Evolutionary conservation across 2,113 vertebrate species (phyloP).

Genomic region (Trematocara nigrifrons): DNA sequence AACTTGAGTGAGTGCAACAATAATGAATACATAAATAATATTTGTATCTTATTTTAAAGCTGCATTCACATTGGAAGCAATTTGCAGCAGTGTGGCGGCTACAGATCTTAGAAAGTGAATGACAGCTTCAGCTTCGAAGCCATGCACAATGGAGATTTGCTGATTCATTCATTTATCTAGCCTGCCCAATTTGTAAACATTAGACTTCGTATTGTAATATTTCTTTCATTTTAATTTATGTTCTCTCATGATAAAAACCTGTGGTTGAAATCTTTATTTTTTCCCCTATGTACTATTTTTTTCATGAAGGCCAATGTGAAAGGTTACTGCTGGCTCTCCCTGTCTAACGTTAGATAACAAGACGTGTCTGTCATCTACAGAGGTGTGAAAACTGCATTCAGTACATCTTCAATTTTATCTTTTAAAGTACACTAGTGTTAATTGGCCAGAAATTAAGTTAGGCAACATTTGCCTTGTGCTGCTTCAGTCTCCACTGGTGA

Average conservation of each 20-base stretch:
- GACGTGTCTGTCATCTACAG: background rate
- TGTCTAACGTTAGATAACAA: background rate
- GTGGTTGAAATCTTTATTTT: background rate
- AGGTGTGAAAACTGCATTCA: background rate
- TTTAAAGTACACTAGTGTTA: background rate
- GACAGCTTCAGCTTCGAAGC: background rate
- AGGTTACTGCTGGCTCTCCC: background rate
- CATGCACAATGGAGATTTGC: background rate
- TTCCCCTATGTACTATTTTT: background rate
- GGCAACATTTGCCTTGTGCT: background rate
- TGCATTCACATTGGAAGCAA: background rate
- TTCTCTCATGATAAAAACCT: background rate
- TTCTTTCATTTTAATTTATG: background rate
- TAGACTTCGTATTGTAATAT: background rate
- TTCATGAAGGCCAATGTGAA: background rate
- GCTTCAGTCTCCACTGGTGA: background rate
- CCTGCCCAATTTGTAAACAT: background rate
- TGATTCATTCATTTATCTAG: background rate
- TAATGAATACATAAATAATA: background rate
- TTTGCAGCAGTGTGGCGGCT: background rate
- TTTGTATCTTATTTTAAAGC: background rate
- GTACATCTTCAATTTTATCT: background rate
- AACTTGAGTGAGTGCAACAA: background rate
- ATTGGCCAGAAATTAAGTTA: slow-evolving; percentile 22
- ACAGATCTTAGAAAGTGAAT: background rate